Evolutionary conservation across 2,113 vertebrate species (phyloP), one percentile per base, ranked within the genome.

Genomic region (Corapipo altera): DNA sequence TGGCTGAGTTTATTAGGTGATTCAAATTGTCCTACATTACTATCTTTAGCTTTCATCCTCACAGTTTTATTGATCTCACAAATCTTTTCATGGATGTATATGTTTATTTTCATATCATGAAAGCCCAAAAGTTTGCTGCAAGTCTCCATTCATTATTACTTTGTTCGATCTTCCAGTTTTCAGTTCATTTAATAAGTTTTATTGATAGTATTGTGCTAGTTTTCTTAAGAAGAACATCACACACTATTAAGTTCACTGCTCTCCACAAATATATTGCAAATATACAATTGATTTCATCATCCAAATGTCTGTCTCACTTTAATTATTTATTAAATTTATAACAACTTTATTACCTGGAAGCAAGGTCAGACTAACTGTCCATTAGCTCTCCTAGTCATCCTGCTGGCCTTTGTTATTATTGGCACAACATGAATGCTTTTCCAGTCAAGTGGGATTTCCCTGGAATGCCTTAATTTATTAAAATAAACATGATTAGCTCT

Each of bases 401-500:
- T 88, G 30, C 49, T 83, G 88, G 67, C 72, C 69, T 90, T 92
- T 93, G 69, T 92, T 97, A 18, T 80, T 88, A 58, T 91, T 95
- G 96, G 94, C 92, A 93, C 69, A 80, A 64, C 6, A 39, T 69
- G 62, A 92, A 44, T 72, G 33, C 73, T 80, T 92, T 61, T 84
- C 37, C 75, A 83, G 79, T 83, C 67, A 67, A 51, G 35, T 71
- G 65, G 83, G 86, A 93, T 94, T 95, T 92, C 88, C 83, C 65
- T 66, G 43, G 92, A 96, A 94, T 92, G 51, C 59, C 64, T 80
- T 84, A 66, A 91, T 93, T 92, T 80, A 83, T 55, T 91, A 93
- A 95, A 93, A 85, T 69, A 95, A 92, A 89, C 59, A 74, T 39
- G 37, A 62, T 88, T 74, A 51, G 20, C 77, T 94, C 75, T 85